These are phyloP conservation scores for Pachyuromys duprasi DNA, from an alignment of 2,797 vertebrate species.

Conservation along the genomic window DNA sequence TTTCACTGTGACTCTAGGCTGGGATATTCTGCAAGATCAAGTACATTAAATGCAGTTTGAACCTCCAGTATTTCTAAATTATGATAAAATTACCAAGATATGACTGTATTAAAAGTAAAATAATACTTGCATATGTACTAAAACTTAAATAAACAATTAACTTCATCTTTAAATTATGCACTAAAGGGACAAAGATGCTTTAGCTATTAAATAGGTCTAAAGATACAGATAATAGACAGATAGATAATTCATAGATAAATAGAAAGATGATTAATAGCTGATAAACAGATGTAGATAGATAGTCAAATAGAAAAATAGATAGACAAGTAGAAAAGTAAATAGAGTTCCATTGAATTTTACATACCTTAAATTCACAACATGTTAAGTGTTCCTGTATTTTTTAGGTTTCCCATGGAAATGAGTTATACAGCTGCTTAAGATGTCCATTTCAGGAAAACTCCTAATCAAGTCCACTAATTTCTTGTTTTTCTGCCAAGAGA, in stretches of 20 bases:
- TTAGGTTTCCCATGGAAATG: background rate
- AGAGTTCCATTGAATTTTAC: background rate
- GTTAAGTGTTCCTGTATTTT: background rate
- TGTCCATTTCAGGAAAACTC: constrained; percentile 63
- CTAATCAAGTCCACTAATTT: constrained; percentile 75
- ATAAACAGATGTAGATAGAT: background rate
- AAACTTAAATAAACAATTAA: background rate
- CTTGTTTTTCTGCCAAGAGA: constrained; percentile 53
- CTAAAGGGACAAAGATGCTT: background rate
- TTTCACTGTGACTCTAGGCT: no score
- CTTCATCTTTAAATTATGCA: constrained; percentile 10
- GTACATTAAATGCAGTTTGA: background rate
- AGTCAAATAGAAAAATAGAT: background rate
- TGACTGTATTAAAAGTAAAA: background rate
- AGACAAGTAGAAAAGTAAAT: background rate
- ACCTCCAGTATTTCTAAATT: background rate
- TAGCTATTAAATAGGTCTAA: background rate
- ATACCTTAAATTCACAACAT: constrained; percentile 12
- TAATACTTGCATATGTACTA: background rate
- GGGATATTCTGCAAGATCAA: accelerated
- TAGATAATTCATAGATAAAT: background rate
- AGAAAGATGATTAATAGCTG: background rate
- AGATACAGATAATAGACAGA: background rate
- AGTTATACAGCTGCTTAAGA: constrained; percentile 30
- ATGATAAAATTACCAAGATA: no score